Base-by-base conservation (phyloP, 1,140 invertebrate species). In the Eumeta japonica region DNA sequence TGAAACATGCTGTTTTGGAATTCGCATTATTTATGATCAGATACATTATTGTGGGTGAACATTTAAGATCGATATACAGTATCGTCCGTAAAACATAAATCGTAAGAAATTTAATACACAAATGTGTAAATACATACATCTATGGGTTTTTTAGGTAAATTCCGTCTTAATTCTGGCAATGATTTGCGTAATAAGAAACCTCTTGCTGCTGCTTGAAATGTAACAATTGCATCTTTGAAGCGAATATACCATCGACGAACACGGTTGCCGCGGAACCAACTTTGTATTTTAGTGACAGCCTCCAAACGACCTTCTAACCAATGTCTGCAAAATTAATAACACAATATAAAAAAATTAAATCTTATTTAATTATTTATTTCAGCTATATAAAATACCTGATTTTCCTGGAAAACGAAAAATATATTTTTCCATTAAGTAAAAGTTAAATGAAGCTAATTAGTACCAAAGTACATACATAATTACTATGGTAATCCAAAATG, bases 241-340 rank as follows among this genome's bases (percentile, higher is more conserved):
- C 82, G 82, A 33, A 81, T 64, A 55, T 81, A 89, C 82, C 84
- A 88, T 15, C 75, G 78, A 10, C 84, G 75, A 11, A 80, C 80
- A 35, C 78, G 78, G 47, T 83, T 83, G 7, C 82, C 80, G 39
- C 86, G 71, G 86, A 89, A 94, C 29, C 79, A 76, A 29, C 85
- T 80, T 57, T 94, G 92, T 39, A 95, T 86, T 30, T 81, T 83
- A 9, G 83, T 68, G 1, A 85, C 87, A 2, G 91, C 89, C 13
- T 82, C 66, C 51, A 63, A 55, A 0, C 68, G 60, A 7, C 47
- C 32, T 7, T 42, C 38, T 12, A 71, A 42, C 71, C 71, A 75
- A 43, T 75, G 68, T 27, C 73, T 76, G 32, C 7, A n/a, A n/a
- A n/a, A 32, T 9, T 12, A 9, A 24, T 7, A 24, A n/a, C 7